Evolutionary conservation across 2,113 vertebrate genomes (phyloP).

Genomic region (Cheirogaleus medius): DNA sequence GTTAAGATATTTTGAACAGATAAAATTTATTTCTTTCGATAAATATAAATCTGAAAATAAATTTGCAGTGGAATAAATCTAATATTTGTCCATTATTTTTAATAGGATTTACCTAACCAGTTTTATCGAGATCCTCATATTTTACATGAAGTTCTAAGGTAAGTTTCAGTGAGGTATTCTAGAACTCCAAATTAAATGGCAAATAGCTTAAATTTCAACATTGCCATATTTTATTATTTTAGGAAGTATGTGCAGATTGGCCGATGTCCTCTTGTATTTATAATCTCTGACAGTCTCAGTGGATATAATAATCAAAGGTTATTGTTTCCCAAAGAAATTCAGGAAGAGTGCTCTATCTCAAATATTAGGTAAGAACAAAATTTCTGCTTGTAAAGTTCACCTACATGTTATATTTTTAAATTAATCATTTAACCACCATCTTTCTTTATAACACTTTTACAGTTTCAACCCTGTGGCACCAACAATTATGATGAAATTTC

Average conservation of each 20-base stretch:
- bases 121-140: constrained; percentile 92
- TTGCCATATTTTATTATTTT: constrained; percentile 44
- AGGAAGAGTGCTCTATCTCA: constrained; percentile 90
- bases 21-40: not conserved
- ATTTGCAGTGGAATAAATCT: not conserved
- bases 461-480: constrained; percentile 98
- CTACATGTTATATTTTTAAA: not conserved
- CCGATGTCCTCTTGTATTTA: constrained; percentile 91
- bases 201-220: not conserved
- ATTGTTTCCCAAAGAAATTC: constrained; percentile 90
- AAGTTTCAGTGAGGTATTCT: constrained; percentile 67
- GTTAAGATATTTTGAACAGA: not conserved
- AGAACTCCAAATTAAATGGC: not conserved
- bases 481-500: constrained; percentile 94
- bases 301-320: constrained; percentile 90
- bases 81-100: constrained; percentile 65
- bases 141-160: constrained; percentile 95
- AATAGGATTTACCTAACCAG: constrained; percentile 96
- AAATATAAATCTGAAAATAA: constrained; percentile 29
- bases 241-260: constrained; percentile 90
- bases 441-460: constrained; percentile 67
- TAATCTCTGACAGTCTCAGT: constrained; percentile 92
- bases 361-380: constrained; percentile 88
- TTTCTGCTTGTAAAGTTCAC: not conserved
- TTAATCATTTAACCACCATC: constrained; percentile 43